phyloP scores from a whole-genome alignment of 2,113 vertebrate species.

The Pycnonotus jocosus region DNA sequence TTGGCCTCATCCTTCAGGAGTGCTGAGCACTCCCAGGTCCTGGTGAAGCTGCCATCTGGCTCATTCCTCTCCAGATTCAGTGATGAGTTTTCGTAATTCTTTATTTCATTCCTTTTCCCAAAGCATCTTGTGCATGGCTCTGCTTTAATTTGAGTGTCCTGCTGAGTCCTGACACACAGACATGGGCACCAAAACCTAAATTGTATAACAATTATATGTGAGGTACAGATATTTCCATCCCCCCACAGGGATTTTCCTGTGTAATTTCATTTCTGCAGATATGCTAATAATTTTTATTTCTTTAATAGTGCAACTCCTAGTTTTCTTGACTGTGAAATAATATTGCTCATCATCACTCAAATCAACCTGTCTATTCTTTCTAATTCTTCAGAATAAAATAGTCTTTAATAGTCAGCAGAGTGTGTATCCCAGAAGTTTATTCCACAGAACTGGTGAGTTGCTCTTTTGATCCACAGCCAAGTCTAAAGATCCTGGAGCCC shows the following conservation, averaged over 20 bases:
- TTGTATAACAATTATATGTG: rapidly evolving
- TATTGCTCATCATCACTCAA: neutral
- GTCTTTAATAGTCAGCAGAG: neutral
- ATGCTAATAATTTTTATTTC: neutral
- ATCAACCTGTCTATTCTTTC: neutral
- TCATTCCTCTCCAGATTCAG: neutral
- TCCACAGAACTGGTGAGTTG: neutral
- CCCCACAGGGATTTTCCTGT: neutral
- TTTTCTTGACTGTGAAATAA: neutral
- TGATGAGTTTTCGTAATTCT: neutral
- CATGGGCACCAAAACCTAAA: neutral
- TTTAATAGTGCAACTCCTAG: neutral
- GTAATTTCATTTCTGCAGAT: neutral
- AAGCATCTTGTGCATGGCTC: neutral
- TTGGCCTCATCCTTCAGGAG: neutral
- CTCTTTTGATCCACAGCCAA: neutral
- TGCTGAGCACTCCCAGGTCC: neutral
- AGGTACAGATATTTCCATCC: neutral
- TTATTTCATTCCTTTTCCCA: neutral
- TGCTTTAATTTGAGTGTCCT: neutral
- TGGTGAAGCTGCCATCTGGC: neutral
- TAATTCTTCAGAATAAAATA: neutral
- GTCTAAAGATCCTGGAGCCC: neutral
- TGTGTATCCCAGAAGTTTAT: neutral
- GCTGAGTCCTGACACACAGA: neutral